These are phyloP conservation scores for Atrichornis clamosus DNA, from an alignment of 2,113 vertebrate species.

Conservation along the genomic window DNA sequence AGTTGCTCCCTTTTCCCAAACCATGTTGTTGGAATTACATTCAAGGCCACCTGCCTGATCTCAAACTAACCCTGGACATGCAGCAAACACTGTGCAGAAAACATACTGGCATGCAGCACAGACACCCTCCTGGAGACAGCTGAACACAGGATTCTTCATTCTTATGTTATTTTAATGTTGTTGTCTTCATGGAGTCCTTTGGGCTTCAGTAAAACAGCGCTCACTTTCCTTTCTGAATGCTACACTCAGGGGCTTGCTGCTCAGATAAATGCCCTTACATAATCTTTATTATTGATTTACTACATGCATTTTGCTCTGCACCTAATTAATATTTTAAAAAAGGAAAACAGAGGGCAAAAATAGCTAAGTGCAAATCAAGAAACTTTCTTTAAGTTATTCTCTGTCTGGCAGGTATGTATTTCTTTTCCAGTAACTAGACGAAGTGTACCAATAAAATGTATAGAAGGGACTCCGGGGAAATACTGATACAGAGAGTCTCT, in stretches of 20 bases:
- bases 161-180: neutral
- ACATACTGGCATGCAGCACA: neutral
- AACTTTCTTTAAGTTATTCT: neutral
- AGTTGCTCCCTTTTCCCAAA: neutral
- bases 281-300: conserved; percentile 36
- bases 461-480: neutral
- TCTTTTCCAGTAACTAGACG: conserved; percentile 4
- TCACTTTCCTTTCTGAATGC: neutral
- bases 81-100: neutral
- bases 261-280: conserved; percentile 5
- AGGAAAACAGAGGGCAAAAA: conserved; percentile 19
- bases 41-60: neutral
- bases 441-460: neutral
- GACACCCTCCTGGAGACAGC: neutral
- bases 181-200: neutral
- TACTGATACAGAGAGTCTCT: neutral
- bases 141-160: neutral
- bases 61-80: neutral
- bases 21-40: neutral
- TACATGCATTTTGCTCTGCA: neutral
- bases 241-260: neutral
- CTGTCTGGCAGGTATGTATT: neutral
- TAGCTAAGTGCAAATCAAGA: neutral
- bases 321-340: conserved; percentile 14
- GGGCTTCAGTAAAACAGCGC: neutral